Evolutionary conservation across 2,113 vertebrate genomes (phyloP).

Genomic region (Astur gentilis): DNA sequence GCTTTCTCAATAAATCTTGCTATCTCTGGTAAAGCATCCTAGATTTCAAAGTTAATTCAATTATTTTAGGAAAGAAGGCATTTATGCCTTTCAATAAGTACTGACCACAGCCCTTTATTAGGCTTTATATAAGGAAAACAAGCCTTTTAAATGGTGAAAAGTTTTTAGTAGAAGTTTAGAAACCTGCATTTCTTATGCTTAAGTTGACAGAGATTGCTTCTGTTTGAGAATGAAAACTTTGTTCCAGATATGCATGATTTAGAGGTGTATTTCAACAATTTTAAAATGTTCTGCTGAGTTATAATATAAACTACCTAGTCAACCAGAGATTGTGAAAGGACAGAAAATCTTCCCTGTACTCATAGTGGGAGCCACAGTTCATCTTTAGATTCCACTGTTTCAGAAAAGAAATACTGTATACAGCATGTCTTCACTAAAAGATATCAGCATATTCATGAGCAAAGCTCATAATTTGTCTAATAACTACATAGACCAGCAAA

Average conservation of each 20-base stretch:
- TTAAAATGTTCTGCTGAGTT: not conserved
- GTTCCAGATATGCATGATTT: not conserved
- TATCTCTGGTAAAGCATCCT: not conserved
- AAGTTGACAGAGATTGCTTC: not conserved
- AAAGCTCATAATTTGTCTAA: not conserved
- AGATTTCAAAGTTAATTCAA: conserved; percentile 20
- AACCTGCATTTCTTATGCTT: not conserved
- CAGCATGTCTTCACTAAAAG: not conserved
- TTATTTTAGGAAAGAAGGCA: not conserved
- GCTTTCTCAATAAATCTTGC: not conserved
- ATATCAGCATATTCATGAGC: not conserved
- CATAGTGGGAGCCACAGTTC: not conserved
- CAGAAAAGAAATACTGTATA: not conserved
- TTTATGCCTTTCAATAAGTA: not conserved
- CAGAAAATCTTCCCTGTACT: not conserved
- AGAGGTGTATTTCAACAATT: not conserved
- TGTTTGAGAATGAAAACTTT: not conserved
- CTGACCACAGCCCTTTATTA: not conserved
- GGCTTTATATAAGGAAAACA: conserved; percentile 1
- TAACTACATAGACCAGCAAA: not conserved
- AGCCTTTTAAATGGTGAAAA: not conserved
- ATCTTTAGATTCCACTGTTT: not conserved
- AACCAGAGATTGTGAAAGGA: not conserved
- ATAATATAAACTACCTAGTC: not conserved
- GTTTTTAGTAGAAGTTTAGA: not conserved